These are phyloP conservation scores for Sclerurus mexicanus DNA, from an alignment of 2,113 vertebrate species.

Conservation along the genomic window DNA sequence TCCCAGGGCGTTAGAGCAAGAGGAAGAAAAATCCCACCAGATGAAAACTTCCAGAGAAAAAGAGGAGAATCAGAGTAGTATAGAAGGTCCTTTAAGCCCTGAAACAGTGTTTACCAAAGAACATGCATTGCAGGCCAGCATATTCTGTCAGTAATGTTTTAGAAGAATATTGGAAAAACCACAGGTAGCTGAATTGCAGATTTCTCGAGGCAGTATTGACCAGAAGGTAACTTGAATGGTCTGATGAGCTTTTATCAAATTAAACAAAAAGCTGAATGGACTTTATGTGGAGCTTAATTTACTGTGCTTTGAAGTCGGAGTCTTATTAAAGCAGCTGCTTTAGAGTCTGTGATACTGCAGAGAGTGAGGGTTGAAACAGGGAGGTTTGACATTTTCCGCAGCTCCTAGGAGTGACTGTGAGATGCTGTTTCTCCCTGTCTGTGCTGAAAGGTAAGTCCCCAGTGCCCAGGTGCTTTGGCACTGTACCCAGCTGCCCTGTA, in stretches of 20 bases:
- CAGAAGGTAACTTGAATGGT: constrained; percentile 46
- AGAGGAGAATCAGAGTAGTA: neutral
- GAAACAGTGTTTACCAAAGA: neutral
- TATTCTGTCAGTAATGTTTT: constrained; percentile 8
- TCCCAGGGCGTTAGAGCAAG: neutral
- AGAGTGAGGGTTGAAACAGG: neutral
- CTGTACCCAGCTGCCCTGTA: neutral
- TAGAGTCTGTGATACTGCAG: neutral
- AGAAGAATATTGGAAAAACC: constrained; percentile 39
- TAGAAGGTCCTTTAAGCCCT: neutral
- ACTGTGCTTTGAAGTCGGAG: constrained; percentile 46
- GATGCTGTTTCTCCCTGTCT: neutral
- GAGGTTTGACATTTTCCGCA: neutral
- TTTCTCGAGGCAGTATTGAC: constrained; percentile 62
- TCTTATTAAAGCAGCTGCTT: constrained; percentile 30
- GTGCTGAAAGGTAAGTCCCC: neutral
- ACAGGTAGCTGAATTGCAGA: constrained; percentile 54
- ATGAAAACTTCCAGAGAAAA: neutral
- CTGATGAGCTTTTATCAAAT: constrained; percentile 68
- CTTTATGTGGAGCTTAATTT: constrained; percentile 52
- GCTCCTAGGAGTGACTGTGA: neutral
- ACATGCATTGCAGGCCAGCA: neutral
- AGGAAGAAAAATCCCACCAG: neutral
- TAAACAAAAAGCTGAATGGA: constrained; percentile 62
- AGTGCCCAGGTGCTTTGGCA: neutral